phyloP scores from a whole-genome alignment of 2,113 vertebrate genomes.

The Carettochelys insculpta region DNA sequence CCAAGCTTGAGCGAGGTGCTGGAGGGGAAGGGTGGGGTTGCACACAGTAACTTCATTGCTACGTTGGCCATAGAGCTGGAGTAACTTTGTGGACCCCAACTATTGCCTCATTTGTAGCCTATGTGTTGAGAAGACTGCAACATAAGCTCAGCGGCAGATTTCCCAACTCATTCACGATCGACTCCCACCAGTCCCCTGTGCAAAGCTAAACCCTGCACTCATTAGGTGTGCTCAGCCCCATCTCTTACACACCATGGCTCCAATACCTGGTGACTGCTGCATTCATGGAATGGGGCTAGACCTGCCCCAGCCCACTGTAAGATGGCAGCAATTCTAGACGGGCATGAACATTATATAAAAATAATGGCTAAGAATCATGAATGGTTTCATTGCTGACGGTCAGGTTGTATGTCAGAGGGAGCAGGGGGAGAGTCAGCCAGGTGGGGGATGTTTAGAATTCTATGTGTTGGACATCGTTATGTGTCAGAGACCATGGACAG shows the following conservation, averaged over 20 bases:
- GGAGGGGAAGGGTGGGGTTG: neutral
- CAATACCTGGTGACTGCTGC: neutral
- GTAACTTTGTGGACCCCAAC: neutral
- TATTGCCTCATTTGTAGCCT: neutral
- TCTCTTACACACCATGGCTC: neutral
- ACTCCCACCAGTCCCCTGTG: neutral
- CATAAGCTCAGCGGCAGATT: neutral
- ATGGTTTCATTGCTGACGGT: neutral
- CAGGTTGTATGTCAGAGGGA: neutral
- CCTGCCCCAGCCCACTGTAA: too few species aligned
- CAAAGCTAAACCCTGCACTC: neutral
- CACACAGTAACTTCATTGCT: neutral
- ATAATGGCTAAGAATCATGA: neutral
- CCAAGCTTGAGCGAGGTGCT: neutral
- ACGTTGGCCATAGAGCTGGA: neutral
- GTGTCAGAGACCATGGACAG: neutral
- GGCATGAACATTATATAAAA: neutral
- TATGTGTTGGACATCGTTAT: neutral
- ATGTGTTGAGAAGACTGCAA: neutral
- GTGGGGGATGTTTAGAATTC: neutral
- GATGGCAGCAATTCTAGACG: too few species aligned
- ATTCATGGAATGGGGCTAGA: neutral
- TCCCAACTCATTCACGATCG: neutral
- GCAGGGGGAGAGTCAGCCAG: neutral
- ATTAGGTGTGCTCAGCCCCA: neutral